phyloP scores from a whole-genome alignment of 2,113 vertebrate genomes.

The Cyprinus carpio region DNA sequence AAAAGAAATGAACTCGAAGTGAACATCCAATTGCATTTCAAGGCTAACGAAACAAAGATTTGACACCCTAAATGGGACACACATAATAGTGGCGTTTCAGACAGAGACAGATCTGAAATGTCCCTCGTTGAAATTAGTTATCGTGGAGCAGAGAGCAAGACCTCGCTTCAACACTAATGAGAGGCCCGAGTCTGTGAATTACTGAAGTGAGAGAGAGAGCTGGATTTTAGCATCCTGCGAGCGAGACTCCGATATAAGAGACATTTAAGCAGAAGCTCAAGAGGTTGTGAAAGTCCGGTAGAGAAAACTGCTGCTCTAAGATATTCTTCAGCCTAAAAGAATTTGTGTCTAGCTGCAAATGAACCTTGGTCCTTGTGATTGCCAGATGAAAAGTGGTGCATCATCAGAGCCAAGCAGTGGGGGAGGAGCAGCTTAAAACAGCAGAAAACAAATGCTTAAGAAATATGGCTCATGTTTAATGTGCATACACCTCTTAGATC shows the following conservation, averaged over 20 bases:
- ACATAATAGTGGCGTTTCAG: conserved; percentile 30
- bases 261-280: not conserved
- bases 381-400: conserved; percentile 1
- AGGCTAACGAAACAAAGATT: conserved; percentile 13
- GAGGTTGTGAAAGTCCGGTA: not conserved
- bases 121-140: conserved; percentile 32
- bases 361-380: conserved; percentile 15
- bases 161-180: conserved; percentile 34
- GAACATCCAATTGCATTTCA: not conserved
- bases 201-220: conserved; percentile 35
- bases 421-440: not conserved
- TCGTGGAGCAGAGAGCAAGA: not conserved
- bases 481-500: not conserved
- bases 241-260: not conserved
- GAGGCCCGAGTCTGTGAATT: conserved; percentile 25
- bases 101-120: conserved; percentile 28
- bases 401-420: not conserved
- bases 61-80: conserved; percentile 9
- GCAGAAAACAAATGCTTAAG: not conserved
- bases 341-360: not conserved
- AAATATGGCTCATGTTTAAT: not conserved
- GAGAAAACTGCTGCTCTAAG: conserved; percentile 8
- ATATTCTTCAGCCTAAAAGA: not conserved
- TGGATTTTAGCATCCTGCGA: not conserved
- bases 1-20: not conserved